phyloP scores from a whole-genome alignment of 1,140 invertebrate species.

The Neodiprion virginianus region DNA sequence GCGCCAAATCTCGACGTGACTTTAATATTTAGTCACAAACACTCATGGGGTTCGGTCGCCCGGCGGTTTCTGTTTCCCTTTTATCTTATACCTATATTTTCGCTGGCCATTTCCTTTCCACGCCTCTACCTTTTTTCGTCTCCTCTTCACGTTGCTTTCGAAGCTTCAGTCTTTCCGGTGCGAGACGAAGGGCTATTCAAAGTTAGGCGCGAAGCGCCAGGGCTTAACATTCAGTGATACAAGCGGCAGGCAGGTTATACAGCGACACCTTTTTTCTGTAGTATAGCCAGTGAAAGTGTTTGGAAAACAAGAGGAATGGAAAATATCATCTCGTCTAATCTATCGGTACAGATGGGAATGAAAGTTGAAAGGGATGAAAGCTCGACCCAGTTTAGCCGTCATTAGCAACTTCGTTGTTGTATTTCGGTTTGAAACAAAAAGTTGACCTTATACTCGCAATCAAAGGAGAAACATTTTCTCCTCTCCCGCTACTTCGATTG shows the following conservation, averaged over 20 bases:
- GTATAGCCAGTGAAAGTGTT: neutral
- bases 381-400: no score
- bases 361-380: no score
- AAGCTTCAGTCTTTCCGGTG: constrained; percentile 8
- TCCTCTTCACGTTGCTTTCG: constrained; percentile 6
- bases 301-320: neutral
- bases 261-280: constrained; percentile 19
- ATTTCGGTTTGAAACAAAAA: no score
- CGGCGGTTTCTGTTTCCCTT: constrained; percentile 1
- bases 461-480: no score
- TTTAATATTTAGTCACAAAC: constrained; percentile 45
- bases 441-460: no score
- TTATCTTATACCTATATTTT: constrained; percentile 6
- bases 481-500: no score
- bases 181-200: constrained; percentile 16
- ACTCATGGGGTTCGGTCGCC: neutral
- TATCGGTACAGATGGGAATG: no score
- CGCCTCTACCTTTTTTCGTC: constrained; percentile 8
- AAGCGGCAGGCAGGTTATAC: constrained; percentile 8
- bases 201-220: constrained; percentile 9
- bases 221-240: constrained; percentile 18
- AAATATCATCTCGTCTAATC: neutral
- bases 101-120: neutral
- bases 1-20: constrained; percentile 55
- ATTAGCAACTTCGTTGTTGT: no score